Base-by-base conservation (phyloP, 2,113 vertebrate genomes). In the Prunella himalayana region DNA sequence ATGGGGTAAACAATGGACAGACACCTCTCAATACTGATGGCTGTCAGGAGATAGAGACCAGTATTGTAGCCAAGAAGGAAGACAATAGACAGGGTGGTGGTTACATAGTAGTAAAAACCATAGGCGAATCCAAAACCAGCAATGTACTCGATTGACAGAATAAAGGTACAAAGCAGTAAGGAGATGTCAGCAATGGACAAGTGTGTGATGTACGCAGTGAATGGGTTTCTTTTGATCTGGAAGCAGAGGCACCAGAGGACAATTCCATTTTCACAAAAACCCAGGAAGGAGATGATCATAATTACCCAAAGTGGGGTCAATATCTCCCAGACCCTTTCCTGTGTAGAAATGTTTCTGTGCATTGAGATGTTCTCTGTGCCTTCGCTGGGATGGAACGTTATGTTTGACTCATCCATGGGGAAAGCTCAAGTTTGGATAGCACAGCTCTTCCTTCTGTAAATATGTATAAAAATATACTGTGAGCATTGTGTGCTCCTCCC, bases 241-340 rank as follows among this genome's bases (percentile, higher is more conserved):
- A 98, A 98, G 95, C 97, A 98, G 84, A 98, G 98, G 96, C 98
- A 98, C 98, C 98, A 98, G 88, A 98, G 98, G 73, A 98, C 97
- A 77, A 98, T 78, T 57, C 97, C 97, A 12, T 98, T 98, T 80
- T 98, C 97, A 71, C 97, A 96, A 75, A 98, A 97, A 76, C 97
- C 98, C 97, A 98, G 92, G 4, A 97, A 97, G 92, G 98, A 98
- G 75, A 98, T 92, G 96, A 97, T 88, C 97, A 98, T 86, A 37
- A 98, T 97, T 85, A 92, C 94, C 97, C 98, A 98, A 94, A 97
- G 96, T 87, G 96, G 95, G 96, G 96, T 78, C 24, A 97, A 96
- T 65, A 98, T 94, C 54, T 95, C 95, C 82, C 83, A 96, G 47
- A 28, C 78, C 5, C 25, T 49, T 51, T 68, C 68, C 88, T 95